A percentile compares a stretch with the other conserved stretches of the same genome.
These are phyloP conservation scores for Drosophila heteroneura DNA, from an alignment of 2,888 invertebrate genomes.

Conservation along the genomic window DNA sequence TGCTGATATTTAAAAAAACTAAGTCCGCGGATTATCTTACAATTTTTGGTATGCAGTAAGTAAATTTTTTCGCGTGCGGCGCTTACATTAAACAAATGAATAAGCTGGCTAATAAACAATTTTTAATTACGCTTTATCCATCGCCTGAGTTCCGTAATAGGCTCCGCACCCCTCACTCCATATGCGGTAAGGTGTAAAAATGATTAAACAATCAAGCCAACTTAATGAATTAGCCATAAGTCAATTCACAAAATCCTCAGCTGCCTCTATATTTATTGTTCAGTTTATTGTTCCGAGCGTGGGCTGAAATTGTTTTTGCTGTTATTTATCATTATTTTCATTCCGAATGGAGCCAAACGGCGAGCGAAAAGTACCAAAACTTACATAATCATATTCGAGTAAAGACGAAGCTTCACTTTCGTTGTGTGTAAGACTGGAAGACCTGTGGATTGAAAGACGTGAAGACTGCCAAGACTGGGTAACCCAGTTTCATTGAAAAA, in stretches of 20 bases:
- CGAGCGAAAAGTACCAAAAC: slow-evolving; percentile 45
- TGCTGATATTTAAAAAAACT: neutral
- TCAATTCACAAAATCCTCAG: slow-evolving; percentile 62
- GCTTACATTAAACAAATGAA: slow-evolving; percentile 49
- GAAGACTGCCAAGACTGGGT: slow-evolving; percentile 62
- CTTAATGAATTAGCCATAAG: slow-evolving; percentile 77
- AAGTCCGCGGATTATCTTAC: slow-evolving; percentile 25
- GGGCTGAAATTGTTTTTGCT: slow-evolving; percentile 67
- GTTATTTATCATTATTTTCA: slow-evolving; percentile 35
- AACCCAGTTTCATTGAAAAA: slow-evolving; percentile 72
- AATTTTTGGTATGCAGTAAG: slow-evolving; percentile 2
- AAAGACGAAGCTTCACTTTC: slow-evolving; percentile 69
- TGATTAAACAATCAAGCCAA: slow-evolving; percentile 66
- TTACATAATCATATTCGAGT: slow-evolving; percentile 60
- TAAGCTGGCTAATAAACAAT: slow-evolving; percentile 63
- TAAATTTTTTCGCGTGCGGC: slow-evolving; percentile 54
- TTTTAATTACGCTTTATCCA: slow-evolving; percentile 68
- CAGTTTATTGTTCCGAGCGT: slow-evolving; percentile 54
- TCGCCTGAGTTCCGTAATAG: slow-evolving; percentile 62
- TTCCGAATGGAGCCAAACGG: slow-evolving; percentile 29
- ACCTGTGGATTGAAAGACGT: neutral
- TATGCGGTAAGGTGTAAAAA: slow-evolving; percentile 65
- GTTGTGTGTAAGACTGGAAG: slow-evolving; percentile 18
- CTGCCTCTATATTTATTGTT: slow-evolving; percentile 53
- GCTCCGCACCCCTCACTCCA: neutral